Conservation (phyloP, 2,888 invertebrate genomes). For the Chymomyza amoena region DNA sequence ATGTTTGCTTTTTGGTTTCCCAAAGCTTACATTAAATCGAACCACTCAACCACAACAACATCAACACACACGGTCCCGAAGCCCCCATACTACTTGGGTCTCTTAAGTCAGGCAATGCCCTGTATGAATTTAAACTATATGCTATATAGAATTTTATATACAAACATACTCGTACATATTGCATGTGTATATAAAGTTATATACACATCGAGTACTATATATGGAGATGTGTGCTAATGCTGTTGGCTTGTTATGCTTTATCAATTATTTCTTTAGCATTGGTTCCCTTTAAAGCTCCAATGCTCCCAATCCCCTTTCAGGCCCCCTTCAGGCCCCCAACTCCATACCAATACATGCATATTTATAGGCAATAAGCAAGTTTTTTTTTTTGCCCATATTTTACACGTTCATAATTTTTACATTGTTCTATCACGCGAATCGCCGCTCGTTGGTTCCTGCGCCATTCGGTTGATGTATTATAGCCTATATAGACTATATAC, state of each 20-base stretch:
- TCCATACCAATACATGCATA: conserved; percentile 36
- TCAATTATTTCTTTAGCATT: neutral
- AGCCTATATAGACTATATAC: conserved; percentile 17
- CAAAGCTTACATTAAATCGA: conserved; percentile 43
- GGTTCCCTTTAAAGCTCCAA: neutral
- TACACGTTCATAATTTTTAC: conserved; percentile 68
- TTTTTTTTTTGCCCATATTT: conserved; percentile 62
- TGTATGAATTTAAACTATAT: neutral
- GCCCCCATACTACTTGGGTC: neutral
- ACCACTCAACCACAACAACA: conserved; percentile 48
- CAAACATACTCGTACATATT: neutral
- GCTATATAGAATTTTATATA: neutral
- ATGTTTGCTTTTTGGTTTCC: conserved; percentile 3
- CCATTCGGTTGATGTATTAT: conserved; percentile 49
- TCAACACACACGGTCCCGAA: neutral
- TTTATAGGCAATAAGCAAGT: conserved; percentile 47
- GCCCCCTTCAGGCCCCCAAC: neutral
- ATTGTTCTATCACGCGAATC: conserved; percentile 75
- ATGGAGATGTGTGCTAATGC: neutral
- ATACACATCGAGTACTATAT: neutral
- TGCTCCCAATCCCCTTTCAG: too few relatives aligned
- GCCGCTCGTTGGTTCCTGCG: conserved; percentile 28
- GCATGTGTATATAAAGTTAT: neutral
- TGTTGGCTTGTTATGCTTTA: neutral
- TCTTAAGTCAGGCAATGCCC: neutral